Evolutionary conservation across 2,888 invertebrate genomes (phyloP).

Genomic region (Scrobipalpa costella): DNA sequence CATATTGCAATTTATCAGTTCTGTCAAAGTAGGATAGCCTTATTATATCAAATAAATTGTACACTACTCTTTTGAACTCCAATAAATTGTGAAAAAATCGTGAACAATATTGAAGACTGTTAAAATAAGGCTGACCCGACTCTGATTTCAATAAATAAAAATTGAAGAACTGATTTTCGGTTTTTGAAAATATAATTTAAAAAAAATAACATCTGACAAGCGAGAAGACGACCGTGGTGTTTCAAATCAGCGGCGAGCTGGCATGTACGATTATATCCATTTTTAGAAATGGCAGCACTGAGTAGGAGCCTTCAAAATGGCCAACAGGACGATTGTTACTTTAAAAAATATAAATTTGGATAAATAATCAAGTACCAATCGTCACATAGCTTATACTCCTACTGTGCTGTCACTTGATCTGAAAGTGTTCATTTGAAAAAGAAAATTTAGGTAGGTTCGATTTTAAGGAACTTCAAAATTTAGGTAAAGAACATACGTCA

Average conservation of each 20-base stretch:
- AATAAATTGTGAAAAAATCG: not conserved
- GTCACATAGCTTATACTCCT: constrained; percentile 66
- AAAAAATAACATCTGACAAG: constrained; percentile 46
- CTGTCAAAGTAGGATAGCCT: constrained; percentile 4
- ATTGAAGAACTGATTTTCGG: not conserved
- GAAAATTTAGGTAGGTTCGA: constrained; percentile 19
- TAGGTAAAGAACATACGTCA: constrained; percentile 19
- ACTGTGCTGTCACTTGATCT: constrained; percentile 74
- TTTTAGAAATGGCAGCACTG: constrained; percentile 69
- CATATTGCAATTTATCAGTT: constrained; percentile 42
- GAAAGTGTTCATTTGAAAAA: constrained; percentile 42
- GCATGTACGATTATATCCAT: constrained; percentile 68
- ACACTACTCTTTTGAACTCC: not conserved
- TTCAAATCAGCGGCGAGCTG: constrained; percentile 78
- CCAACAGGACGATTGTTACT: constrained; percentile 71
- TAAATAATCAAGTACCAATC: constrained; percentile 61
- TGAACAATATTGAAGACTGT: not conserved
- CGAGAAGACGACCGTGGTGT: constrained; percentile 75
- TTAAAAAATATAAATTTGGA: constrained; percentile 38
- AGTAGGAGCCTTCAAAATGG: constrained; percentile 59
- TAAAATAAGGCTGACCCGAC: not conserved
- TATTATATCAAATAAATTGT: not conserved
- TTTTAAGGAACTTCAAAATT: constrained; percentile 17
- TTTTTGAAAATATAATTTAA: too few species aligned
- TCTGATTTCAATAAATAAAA: constrained; percentile 1